Evolutionary conservation across 2,888 invertebrate species (phyloP).

Genomic region (Patella depressa): DNA sequence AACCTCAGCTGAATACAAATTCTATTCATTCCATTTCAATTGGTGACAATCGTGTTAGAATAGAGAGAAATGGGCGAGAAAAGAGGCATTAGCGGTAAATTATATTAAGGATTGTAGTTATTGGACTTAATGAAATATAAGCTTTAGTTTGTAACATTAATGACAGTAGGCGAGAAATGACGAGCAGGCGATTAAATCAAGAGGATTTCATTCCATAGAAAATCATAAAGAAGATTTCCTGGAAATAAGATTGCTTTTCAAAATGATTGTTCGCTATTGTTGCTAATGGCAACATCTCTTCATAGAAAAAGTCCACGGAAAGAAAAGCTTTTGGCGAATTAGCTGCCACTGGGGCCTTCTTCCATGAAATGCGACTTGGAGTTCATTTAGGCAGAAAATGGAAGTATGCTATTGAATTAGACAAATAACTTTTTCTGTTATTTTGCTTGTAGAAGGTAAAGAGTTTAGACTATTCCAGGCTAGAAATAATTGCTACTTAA

Average conservation of each 20-base stretch:
- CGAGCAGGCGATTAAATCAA: too few species aligned
- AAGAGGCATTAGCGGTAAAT: background rate
- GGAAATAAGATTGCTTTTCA: slow-evolving; percentile 8
- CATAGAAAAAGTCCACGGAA: background rate
- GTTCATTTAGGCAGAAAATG: slow-evolving; percentile 9
- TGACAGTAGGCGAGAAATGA: too few species aligned
- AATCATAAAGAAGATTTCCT: too few species aligned
- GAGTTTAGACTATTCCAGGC: slow-evolving; percentile 13
- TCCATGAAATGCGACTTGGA: background rate
- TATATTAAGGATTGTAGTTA: background rate
- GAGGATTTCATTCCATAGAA: too few species aligned
- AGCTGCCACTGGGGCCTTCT: background rate
- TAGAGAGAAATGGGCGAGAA: slow-evolving; percentile 3
- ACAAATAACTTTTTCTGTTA: background rate
- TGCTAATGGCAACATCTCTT: slow-evolving; percentile 10
- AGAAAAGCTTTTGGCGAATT: slow-evolving; percentile 5
- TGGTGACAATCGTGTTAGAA: slow-evolving; percentile 9
- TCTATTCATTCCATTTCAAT: slow-evolving; percentile 9
- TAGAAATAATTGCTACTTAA: slow-evolving; percentile 26
- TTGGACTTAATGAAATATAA: slow-evolving; percentile 7
- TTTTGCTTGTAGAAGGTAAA: background rate
- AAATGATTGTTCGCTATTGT: slow-evolving; percentile 2
- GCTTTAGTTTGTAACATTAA: background rate
- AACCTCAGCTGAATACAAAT: slow-evolving; percentile 4
- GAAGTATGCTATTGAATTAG: slow-evolving; percentile 7